phyloP scores from a whole-genome alignment of 2,888 invertebrate genomes.

The Lithophane socia region DNA sequence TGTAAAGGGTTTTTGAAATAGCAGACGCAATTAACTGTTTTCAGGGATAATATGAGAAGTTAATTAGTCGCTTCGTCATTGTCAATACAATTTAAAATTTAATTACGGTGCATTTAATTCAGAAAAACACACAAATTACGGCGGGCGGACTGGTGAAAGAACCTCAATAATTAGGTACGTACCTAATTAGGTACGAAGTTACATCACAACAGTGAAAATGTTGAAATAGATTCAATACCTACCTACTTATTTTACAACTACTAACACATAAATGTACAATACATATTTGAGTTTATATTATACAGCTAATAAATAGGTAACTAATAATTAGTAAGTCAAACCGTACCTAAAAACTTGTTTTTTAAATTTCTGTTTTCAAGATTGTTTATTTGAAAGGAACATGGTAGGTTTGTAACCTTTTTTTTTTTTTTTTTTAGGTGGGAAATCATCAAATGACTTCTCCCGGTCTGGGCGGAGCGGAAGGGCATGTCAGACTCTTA shows the following conservation, averaged over 20 bases:
- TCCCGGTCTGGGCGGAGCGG: too few species aligned
- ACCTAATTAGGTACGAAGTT: background rate
- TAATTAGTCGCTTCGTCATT: conserved; percentile 3
- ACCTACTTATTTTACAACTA: background rate
- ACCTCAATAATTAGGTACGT: background rate
- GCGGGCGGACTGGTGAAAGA: background rate
- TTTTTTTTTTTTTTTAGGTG: too few species aligned
- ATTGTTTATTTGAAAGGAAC: background rate
- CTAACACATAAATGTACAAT: background rate
- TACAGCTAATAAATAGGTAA: background rate
- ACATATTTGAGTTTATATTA: background rate
- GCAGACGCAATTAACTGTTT: background rate
- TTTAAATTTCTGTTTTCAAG: background rate
- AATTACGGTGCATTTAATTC: background rate
- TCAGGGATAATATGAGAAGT: background rate
- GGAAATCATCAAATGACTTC: too few species aligned
- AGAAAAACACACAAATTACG: background rate
- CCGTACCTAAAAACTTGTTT: background rate
- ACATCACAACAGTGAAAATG: too few species aligned
- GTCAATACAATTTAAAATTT: conserved; percentile 3
- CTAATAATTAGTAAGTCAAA: background rate
- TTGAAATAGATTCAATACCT: too few species aligned
- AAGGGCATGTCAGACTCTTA: too few species aligned
- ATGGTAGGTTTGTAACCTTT: background rate
- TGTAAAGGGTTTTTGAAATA: background rate